A percentile compares a stretch with the other conserved stretches of the same genome.
Conservation (phyloP, 2,113 vertebrate genomes). For the Caloenas nicobarica region DNA sequence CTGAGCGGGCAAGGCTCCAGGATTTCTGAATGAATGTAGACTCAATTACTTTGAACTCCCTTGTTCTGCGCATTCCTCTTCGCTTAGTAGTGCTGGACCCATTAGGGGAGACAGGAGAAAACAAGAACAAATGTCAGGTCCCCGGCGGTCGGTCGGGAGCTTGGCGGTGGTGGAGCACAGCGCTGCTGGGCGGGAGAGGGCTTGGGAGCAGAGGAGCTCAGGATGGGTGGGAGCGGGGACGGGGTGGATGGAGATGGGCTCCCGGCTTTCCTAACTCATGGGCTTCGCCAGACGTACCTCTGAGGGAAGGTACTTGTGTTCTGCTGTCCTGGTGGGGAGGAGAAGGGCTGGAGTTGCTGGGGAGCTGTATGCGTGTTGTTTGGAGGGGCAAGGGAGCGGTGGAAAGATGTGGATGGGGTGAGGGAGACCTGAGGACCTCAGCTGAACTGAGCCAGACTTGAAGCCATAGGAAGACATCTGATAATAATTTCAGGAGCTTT, state of each 20-base stretch:
- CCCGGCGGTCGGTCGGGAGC: slow-evolving; percentile 56
- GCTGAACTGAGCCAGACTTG: background rate
- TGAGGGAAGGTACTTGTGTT: slow-evolving; percentile 42
- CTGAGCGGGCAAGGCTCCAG: slow-evolving; percentile 65
- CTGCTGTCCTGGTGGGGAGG: slow-evolving; percentile 38
- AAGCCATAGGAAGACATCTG: background rate
- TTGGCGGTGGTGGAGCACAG: slow-evolving; percentile 48
- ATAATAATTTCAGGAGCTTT: background rate
- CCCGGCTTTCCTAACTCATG: slow-evolving; percentile 4
- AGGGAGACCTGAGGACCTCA: slow-evolving; percentile 6
- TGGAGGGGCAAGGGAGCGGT: background rate
- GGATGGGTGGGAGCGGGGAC: background rate
- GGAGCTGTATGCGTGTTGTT: background rate
- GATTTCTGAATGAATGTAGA: slow-evolving; percentile 71
- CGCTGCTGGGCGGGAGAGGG: slow-evolving; percentile 44
- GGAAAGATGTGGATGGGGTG: slow-evolving; percentile 1
- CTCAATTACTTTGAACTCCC: slow-evolving; percentile 76
- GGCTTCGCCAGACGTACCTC: background rate
- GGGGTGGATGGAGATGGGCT: slow-evolving; percentile 16
- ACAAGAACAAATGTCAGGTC: slow-evolving; percentile 76
- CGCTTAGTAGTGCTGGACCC: slow-evolving; percentile 72
- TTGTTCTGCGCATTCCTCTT: slow-evolving; percentile 76
- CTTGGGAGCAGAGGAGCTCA: slow-evolving; percentile 41
- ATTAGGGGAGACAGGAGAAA: slow-evolving; percentile 74
- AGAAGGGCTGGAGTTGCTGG: slow-evolving; percentile 27